These are phyloP conservation scores for Tachysurus fulvidraco DNA, from an alignment of 2,113 vertebrate species.

Conservation along the genomic window DNA sequence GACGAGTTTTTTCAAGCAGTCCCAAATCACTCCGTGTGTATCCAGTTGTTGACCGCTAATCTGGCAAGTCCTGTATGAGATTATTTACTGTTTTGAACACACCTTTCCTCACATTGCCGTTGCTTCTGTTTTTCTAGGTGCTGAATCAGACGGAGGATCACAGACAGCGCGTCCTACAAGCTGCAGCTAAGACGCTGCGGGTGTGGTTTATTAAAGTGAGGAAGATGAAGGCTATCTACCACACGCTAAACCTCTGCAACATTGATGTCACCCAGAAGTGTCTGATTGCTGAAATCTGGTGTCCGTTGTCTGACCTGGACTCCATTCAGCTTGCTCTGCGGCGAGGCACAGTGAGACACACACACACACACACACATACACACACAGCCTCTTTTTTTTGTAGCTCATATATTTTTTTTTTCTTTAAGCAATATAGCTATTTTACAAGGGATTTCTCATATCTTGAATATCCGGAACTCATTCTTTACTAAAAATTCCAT, in stretches of 20 bases:
- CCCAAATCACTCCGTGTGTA: background rate
- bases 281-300: slow-evolving; percentile 98
- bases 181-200: slow-evolving; percentile 89
- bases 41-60: background rate
- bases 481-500: background rate
- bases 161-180: slow-evolving; percentile 92
- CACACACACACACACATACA: background rate
- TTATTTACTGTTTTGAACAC: background rate
- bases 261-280: slow-evolving; percentile 99
- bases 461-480: background rate
- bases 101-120: background rate
- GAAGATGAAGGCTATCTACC: slow-evolving; percentile 99
- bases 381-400: background rate
- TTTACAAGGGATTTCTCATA: background rate
- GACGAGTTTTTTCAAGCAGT: background rate
- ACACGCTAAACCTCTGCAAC: slow-evolving; percentile 97
- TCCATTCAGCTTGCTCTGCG: slow-evolving; percentile 98
- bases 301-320: slow-evolving; percentile 92
- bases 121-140: slow-evolving; percentile 72
- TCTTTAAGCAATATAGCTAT: background rate
- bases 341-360: slow-evolving; percentile 88
- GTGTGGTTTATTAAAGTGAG: slow-evolving; percentile 99
- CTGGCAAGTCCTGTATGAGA: background rate
- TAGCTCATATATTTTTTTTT: background rate
- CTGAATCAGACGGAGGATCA: slow-evolving; percentile 98